These are phyloP conservation scores for Rhabditoides inermis DNA, from an alignment of 2,888 invertebrate genomes.

Conservation along the genomic window DNA sequence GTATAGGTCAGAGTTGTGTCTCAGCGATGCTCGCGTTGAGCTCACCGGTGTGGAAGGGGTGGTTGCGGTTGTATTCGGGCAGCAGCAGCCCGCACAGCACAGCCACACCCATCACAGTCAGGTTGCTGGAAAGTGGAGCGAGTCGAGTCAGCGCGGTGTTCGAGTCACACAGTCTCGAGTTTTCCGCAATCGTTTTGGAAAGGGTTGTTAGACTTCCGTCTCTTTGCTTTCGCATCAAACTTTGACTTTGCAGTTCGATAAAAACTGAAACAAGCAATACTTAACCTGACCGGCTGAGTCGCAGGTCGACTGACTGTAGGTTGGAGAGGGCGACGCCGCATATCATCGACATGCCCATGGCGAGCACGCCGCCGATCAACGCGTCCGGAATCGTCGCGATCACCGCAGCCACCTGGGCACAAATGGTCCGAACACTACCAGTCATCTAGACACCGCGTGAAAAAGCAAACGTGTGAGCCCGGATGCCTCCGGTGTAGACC, in stretches of 20 bases:
- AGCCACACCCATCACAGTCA: slow-evolving; percentile 41
- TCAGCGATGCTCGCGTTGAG: too few species aligned
- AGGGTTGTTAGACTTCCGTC: too few species aligned
- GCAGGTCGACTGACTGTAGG: slow-evolving; percentile 31
- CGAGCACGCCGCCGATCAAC: slow-evolving; percentile 39
- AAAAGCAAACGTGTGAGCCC: neutral
- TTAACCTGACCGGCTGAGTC: neutral
- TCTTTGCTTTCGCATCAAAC: too few species aligned
- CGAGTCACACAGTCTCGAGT: too few species aligned
- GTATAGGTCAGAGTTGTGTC: too few species aligned
- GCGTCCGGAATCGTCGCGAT: slow-evolving; percentile 43
- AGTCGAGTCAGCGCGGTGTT: too few species aligned
- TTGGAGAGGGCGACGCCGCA: slow-evolving; percentile 40
- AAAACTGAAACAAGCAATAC: slow-evolving; percentile 8
- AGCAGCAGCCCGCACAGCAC: slow-evolving; percentile 33
- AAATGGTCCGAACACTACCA: neutral
- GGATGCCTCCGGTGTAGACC: too few species aligned
- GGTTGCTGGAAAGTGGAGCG: slow-evolving; percentile 22
- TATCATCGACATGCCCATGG: slow-evolving; percentile 46
- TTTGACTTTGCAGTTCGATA: too few species aligned
- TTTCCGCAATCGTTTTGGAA: too few species aligned
- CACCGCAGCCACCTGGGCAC: slow-evolving; percentile 37
- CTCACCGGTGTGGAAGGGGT: slow-evolving; percentile 22
- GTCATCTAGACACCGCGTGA: neutral
- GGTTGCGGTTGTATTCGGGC: slow-evolving; percentile 28